A percentile compares a stretch with the other conserved stretches of the same genome.
Evolutionary conservation across 2,888 invertebrate genomes (phyloP).

Genomic region (Drosophila percnosoma): DNA sequence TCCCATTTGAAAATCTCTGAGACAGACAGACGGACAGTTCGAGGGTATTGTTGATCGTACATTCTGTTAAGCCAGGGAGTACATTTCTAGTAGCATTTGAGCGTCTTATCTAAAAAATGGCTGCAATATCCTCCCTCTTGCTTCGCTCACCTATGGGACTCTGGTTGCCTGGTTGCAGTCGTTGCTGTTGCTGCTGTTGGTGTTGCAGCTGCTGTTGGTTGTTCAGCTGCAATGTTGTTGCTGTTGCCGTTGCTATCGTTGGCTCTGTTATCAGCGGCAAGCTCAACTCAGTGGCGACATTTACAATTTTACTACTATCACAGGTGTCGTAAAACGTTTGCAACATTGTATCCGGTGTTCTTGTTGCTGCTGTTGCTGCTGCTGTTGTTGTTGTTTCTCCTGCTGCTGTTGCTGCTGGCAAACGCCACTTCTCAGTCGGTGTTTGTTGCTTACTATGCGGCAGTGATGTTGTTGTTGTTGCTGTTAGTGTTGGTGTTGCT

Average conservation of each 20-base stretch:
- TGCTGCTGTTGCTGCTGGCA: constrained; percentile 30
- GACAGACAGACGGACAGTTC: not conserved
- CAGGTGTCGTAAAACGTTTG: constrained; percentile 56
- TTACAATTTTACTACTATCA: constrained; percentile 64
- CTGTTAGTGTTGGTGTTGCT: constrained; percentile 28
- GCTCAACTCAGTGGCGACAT: constrained; percentile 29
- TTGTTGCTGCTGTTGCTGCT: constrained; percentile 21
- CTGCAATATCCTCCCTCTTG: not conserved
- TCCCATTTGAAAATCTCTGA: not conserved
- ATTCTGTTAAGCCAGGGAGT: not conserved
- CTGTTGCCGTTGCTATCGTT: constrained; percentile 35
- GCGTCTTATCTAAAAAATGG: not conserved
- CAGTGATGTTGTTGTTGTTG: constrained; percentile 44
- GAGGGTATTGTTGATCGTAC: too few relatives aligned
- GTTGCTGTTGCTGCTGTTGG: constrained; percentile 55
- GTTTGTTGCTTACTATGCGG: constrained; percentile 45
- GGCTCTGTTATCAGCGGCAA: constrained; percentile 45
- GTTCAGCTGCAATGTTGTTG: constrained; percentile 41
- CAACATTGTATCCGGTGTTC: constrained; percentile 11
- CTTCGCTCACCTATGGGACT: constrained; percentile 87
- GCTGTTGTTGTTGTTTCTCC: constrained; percentile 21
- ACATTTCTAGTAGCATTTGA: not conserved
- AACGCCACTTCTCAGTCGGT: constrained; percentile 55
- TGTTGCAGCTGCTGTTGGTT: constrained; percentile 59
- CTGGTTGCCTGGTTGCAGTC: constrained; percentile 88